Evolutionary conservation across 2,888 invertebrate genomes (phyloP).

Genomic region (Lacanobia wlatinum): DNA sequence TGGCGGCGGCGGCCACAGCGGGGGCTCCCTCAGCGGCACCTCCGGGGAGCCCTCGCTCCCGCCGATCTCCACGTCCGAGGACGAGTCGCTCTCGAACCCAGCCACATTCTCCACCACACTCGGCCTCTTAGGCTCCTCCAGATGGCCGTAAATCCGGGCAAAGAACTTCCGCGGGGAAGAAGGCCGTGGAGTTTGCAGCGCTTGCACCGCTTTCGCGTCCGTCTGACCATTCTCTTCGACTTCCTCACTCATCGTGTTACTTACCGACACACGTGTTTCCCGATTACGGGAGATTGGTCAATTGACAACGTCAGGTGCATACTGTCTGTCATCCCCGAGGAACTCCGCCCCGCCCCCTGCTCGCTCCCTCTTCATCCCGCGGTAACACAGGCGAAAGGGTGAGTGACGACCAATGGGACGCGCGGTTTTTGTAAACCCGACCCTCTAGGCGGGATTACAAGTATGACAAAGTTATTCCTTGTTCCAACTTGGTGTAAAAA

Average conservation of each 20-base stretch:
- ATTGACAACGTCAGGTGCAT: slow-evolving; percentile 83
- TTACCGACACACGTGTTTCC: slow-evolving; percentile 73
- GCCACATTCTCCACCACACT: slow-evolving; percentile 69
- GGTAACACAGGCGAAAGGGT: slow-evolving; percentile 74
- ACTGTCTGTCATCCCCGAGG: slow-evolving; percentile 71
- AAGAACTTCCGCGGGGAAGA: slow-evolving; percentile 96
- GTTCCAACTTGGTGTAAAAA: slow-evolving; percentile 42
- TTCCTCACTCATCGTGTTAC: slow-evolving; percentile 74
- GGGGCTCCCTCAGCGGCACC: slow-evolving; percentile 64
- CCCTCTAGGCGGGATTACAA: slow-evolving; percentile 76
- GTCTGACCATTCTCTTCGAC: slow-evolving; percentile 65
- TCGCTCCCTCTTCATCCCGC: slow-evolving; percentile 72
- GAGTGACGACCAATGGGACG: slow-evolving; percentile 75
- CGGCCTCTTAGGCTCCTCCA: slow-evolving; percentile 88
- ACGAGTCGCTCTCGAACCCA: slow-evolving; percentile 82
- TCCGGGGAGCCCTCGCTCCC: slow-evolving; percentile 70
- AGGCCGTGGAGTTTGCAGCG: slow-evolving; percentile 86
- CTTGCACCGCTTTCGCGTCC: slow-evolving; percentile 72
- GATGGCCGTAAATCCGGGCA: slow-evolving; percentile 94
- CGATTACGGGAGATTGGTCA: slow-evolving; percentile 76
- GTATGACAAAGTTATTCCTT: slow-evolving; percentile 53
- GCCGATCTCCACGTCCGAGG: slow-evolving; percentile 88
- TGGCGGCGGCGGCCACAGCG: slow-evolving; percentile 82
- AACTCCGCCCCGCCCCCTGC: slow-evolving; percentile 75
- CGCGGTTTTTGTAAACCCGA: slow-evolving; percentile 64